These are phyloP conservation scores for Tragulus kanchil DNA, from an alignment of 2,113 vertebrate species.

Conservation along the genomic window DNA sequence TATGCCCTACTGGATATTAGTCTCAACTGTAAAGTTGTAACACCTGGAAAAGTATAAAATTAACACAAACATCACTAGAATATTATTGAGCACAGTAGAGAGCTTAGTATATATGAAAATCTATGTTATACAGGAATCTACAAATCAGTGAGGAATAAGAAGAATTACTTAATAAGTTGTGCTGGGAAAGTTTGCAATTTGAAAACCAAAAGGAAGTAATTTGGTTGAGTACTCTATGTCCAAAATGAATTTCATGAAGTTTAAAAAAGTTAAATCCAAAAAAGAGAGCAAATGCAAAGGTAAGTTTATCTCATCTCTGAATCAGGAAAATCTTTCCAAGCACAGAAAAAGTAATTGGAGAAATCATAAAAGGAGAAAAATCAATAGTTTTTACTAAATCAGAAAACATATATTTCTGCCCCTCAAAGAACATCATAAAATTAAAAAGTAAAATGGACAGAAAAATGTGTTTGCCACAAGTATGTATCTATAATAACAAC, in stretches of 20 bases:
- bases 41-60: background rate
- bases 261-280: conserved; percentile 32
- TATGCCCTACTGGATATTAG: background rate
- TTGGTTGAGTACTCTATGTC: background rate
- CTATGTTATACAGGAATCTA: background rate
- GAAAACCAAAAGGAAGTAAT: conserved; percentile 41
- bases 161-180: background rate
- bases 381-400: conserved; percentile 6
- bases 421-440: conserved; percentile 31
- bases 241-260: conserved; percentile 45
- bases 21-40: background rate
- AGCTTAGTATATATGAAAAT: background rate
- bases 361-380: conserved; percentile 39
- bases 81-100: background rate
- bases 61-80: background rate
- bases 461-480: background rate
- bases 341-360: background rate
- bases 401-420: conserved; percentile 1
- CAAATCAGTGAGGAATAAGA: background rate
- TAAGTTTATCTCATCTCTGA: conserved; percentile 33
- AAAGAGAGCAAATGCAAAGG: background rate
- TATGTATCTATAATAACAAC: background rate
- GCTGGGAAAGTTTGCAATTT: background rate
- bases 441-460: background rate
- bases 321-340: background rate